Percentiles rank a stretch among this genome's conserved stretches.
phyloP scores from a whole-genome alignment of 2,113 vertebrate species.

The Lophochroa leadbeateri region DNA sequence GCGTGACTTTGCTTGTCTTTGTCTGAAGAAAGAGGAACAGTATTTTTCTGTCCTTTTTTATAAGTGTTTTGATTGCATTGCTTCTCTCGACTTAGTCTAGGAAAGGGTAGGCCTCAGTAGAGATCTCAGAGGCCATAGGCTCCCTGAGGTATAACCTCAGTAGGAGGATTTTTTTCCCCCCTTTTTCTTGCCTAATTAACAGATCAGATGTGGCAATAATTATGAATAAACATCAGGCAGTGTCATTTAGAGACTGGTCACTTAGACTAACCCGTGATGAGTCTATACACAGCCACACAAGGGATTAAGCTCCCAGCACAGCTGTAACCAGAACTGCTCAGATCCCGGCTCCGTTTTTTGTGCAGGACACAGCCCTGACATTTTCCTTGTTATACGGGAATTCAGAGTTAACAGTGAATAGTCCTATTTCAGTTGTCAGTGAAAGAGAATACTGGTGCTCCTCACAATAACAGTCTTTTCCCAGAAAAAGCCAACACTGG shows the following conservation, averaged over 20 bases:
- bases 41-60: neutral
- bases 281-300: neutral
- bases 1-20: neutral
- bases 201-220: neutral
- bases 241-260: constrained; percentile 10
- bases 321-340: neutral
- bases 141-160: neutral
- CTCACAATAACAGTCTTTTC: neutral
- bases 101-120: neutral
- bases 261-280: neutral
- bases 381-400: neutral
- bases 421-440: neutral
- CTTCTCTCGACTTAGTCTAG: neutral
- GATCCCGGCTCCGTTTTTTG: neutral
- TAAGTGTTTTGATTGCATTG: neutral
- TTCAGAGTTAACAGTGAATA: neutral
- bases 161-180: neutral
- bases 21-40: neutral
- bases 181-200: constrained; percentile 33
- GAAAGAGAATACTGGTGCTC: neutral
- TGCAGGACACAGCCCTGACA: neutral
- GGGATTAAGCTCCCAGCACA: neutral
- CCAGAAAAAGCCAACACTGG: neutral
- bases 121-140: neutral
- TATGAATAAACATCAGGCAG: constrained; percentile 45